Base-by-base conservation (phyloP, 2,797 vertebrate genomes). In the Rhinophrynus dorsalis region DNA sequence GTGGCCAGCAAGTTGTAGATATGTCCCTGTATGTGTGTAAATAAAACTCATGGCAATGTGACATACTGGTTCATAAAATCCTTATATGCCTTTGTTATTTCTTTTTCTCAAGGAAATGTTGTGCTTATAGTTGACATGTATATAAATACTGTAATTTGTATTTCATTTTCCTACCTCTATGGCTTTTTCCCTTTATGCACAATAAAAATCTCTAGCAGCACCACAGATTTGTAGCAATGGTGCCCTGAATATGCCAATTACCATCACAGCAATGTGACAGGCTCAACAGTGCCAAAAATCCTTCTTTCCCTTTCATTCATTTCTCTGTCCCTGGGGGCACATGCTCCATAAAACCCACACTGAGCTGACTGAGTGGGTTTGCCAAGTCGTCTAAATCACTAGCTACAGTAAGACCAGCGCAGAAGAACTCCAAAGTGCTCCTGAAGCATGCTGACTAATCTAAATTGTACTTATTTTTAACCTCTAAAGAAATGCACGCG, bases 241-340 rank as follows among this genome's bases (percentile, higher is more conserved):
- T 83, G 83, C 64, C 78, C 81, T 79, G 62, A 79, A 85, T 81
- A 81, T 75, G 80, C 77, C 78, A 80, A 56, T 78, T 83, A 78
- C 55, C 73, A 80, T 82, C 76, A 77, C 38, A 80, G 77, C 66
- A 74, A 81, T 44, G 75, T 67, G 67, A 80, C 73, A 81, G 80
- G 77, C 70, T 82, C 76, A 76, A 23, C 10, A 58, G 44, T 79
- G 80, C 74, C 80, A 77, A 77, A 48, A 74, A 76, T 70, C 50
- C 48, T 80, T 65, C 67, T 76, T 38, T 54, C 74, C 18, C 33
- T 76, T 72, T 60, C 75, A 63, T 74, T 57, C 13, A 3, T 63
- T 54, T 52, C 68, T 60, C 69, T 76, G 4, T 78, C 69, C 74
- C 78, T 10, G 2, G 79, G 55, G 73, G 71, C 54, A 79, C 73